Evolutionary conservation across 35 echinoderm and acorn worm species (phyloP), one percentile per base, ranked within the genome.

Genomic region (Amphiura filiformis): DNA sequence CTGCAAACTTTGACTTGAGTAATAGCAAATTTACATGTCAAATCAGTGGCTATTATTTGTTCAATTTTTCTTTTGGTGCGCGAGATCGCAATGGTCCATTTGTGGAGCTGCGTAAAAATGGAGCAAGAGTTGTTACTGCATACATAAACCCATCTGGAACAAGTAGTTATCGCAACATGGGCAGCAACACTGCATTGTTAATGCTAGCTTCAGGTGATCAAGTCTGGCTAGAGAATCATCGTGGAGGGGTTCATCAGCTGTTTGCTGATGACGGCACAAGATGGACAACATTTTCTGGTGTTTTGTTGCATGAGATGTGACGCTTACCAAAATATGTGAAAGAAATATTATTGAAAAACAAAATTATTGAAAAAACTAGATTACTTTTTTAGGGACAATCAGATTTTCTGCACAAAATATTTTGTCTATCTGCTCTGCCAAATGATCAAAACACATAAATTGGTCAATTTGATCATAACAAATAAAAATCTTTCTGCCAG

Each of bases 251-350:
- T 70, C 1, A 30, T 13, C 61, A 23, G 26, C 11, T 70, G 1
- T n/a, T 13, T 30, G 61, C 61, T 13, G 26, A 23, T 23, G 2
- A 1, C 61, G 1, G 11, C 7, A n/a, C n/a, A n/a, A 70, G 26
- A n/a, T 70, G 61, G 61, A 70, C 61, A 70, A 70, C 61, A 70
- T 70, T 70, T 70, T 26, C 61, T 70, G 61, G 61, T 15, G 61
- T 70, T 30, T n/a, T 70, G 9, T 23, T 70, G 1, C 61, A 70
- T 70, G 61, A 18, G 28, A 70, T 30, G 2, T 70, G 61, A 70
- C n/a, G n/a, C n/a, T n/a, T n/a, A n/a, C n/a, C n/a, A n/a, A n/a
- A n/a, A n/a, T n/a, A n/a, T n/a, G n/a, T n/a, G n/a, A n/a, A n/a
- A n/a, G n/a, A n/a, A n/a, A n/a, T n/a, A n/a, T n/a, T n/a, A n/a